These are phyloP conservation scores for Dynastes maya DNA, from an alignment of 2,888 invertebrate species.

Conservation along the genomic window DNA sequence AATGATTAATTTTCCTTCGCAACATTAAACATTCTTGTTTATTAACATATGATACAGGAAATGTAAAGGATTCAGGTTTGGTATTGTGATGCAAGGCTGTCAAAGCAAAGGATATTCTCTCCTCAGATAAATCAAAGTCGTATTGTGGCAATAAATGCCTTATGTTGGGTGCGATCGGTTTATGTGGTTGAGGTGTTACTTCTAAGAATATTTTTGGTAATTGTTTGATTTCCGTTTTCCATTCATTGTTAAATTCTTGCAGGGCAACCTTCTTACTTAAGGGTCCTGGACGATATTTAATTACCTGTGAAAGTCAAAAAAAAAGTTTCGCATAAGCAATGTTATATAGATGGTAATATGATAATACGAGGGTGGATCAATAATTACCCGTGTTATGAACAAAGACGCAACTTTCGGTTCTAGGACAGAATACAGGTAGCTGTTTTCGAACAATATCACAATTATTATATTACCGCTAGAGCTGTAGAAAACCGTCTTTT, in stretches of 20 bases:
- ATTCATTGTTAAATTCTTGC: conserved; percentile 71
- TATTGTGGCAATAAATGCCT: conserved; percentile 67
- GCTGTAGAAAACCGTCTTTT: too few relatives aligned
- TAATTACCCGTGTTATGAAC: too few relatives aligned
- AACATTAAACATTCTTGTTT: conserved; percentile 75
- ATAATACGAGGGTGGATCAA: too few relatives aligned
- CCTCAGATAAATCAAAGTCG: conserved; percentile 69
- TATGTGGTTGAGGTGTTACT: conserved; percentile 71
- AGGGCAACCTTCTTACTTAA: conserved; percentile 71
- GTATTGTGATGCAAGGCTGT: conserved; percentile 70
- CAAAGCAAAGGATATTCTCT: conserved; percentile 75
- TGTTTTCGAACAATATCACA: too few relatives aligned
- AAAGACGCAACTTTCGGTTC: too few relatives aligned
- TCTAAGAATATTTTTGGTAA: conserved; percentile 73
- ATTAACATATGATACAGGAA: conserved; percentile 74
- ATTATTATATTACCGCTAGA: too few relatives aligned
- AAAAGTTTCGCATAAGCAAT: too few relatives aligned
- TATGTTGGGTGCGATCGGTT: conserved; percentile 70
- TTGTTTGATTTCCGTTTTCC: conserved; percentile 70
- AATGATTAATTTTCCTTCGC: conserved; percentile 52
- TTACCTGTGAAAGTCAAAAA: conserved; percentile 59
- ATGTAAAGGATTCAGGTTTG: conserved; percentile 63
- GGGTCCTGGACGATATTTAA: conserved; percentile 75
- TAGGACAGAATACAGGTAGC: too few relatives aligned
- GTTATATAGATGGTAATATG: too few relatives aligned